Evolutionary conservation across 1,140 invertebrate genomes (phyloP), one percentile per base, ranked within the genome.

Genomic region (Leptoteleia sp.): DNA sequence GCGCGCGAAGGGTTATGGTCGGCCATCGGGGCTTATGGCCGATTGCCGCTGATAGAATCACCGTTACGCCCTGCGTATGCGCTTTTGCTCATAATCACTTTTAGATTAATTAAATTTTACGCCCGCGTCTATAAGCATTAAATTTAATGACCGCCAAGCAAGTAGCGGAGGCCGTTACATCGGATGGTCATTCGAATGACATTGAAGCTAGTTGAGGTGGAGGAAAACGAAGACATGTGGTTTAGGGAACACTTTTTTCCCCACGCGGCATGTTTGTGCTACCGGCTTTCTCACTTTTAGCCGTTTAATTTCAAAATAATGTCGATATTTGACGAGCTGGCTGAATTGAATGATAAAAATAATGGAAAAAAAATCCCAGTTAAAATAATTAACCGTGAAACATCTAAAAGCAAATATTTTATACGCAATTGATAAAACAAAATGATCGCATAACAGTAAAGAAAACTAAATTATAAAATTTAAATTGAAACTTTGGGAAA

Each of bases 91-190:
- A 88, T 89, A 89, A 89, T 89, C 86, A 87, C 87, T 89, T 89
- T 89, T 88, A 84, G 87, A 89, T 89, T 89, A 89, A 89, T 89
- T 89, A 89, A 89, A 89, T 89, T 89, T 88, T 88, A 89, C 80
- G 81, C 81, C 27, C 62, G 71, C 80, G 82, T 82, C 87, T 83
- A 88, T 89, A 88, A 88, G 86, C 88, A 82, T 89, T 88, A 89
- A 89, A 89, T 89, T 89, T 89, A 85, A 89, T 82, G 88, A 81
- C 65, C 73, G 68, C 38, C 65, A 15, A 65, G 25, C 9, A n/a
- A 43, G 78, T 67, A 62, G 54, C 47, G 43, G 11, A 31, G 40
- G 19, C 70, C 48, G 70, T 82, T 76, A 79, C 76, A 64, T 35
- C 35, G 25, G 64, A 80, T 61, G 61, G 78, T 67, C 76, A 40